Conservation (phyloP, 1,140 invertebrate species). For the Trichoplusia ni region DNA sequence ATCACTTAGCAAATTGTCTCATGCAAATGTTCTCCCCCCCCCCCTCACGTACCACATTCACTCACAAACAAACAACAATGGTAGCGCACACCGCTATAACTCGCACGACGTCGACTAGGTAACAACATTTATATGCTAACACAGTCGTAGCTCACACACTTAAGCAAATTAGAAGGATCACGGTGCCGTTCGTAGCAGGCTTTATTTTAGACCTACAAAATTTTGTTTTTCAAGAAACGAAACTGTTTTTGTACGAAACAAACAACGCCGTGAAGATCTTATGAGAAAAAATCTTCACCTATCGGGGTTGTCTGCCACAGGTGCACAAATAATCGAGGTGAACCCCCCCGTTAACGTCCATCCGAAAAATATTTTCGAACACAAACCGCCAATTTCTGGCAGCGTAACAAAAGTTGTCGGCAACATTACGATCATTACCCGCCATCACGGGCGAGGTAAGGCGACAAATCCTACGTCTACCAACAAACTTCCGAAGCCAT, state of each 20-base stretch:
- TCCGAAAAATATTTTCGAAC: background rate
- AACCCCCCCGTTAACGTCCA: too few relatives aligned
- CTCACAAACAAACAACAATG: slow-evolving; percentile 18
- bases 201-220: background rate
- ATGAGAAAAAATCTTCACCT: too few relatives aligned
- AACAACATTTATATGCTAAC: slow-evolving; percentile 17
- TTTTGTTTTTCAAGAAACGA: background rate
- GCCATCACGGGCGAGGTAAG: slow-evolving; percentile 30
- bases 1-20: slow-evolving; percentile 22
- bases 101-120: slow-evolving; percentile 4
- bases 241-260: too few relatives aligned
- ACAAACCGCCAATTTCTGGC: slow-evolving; percentile 4
- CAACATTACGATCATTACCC: slow-evolving; percentile 32
- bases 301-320: too few relatives aligned
- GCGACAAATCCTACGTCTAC: slow-evolving; percentile 39
- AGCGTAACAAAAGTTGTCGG: slow-evolving; percentile 19
- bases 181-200: background rate
- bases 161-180: slow-evolving; percentile 11
- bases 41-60: background rate
- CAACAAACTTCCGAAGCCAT: slow-evolving; percentile 52
- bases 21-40: slow-evolving; percentile 1
- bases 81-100: background rate
- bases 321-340: background rate
- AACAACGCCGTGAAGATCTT: too few relatives aligned
- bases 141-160: slow-evolving; percentile 5